Evolutionary conservation across 2,797 vertebrate species (phyloP).

Genomic region (Lepilemur septentrionalis): DNA sequence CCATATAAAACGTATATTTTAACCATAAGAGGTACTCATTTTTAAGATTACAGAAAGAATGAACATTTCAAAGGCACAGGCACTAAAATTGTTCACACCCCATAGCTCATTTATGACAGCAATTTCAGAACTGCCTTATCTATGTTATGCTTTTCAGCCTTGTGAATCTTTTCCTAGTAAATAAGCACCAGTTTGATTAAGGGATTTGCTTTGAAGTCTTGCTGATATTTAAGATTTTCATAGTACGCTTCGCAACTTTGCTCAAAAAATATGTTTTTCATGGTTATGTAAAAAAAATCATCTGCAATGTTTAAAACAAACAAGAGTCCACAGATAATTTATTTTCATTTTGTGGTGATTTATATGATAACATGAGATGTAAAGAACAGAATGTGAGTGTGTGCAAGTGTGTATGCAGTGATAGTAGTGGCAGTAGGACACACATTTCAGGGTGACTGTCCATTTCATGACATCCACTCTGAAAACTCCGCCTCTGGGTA

Average conservation of each 20-base stretch:
- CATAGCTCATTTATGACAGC: not conserved
- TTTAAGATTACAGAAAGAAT: not conserved
- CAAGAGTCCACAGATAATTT: not conserved
- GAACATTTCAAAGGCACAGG: constrained; percentile 16
- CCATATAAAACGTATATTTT: not conserved
- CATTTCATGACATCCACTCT: not conserved
- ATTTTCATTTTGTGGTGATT: not conserved
- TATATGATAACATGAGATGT: not conserved
- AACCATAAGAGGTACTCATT: not conserved
- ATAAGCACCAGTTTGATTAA: constrained; percentile 37
- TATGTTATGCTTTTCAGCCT: not conserved
- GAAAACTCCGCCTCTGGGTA: not conserved
- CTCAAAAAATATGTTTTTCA: constrained; percentile 34
- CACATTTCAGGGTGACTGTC: fast-evolving
- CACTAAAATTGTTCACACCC: not conserved
- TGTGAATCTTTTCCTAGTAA: constrained; percentile 22
- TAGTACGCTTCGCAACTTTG: constrained; percentile 41
- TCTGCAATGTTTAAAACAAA: not conserved
- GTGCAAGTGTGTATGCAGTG: not conserved
- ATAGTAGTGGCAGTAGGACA: fast-evolving
- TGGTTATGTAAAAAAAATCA: not conserved
- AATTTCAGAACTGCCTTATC: not conserved
- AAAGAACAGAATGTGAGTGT: not conserved
- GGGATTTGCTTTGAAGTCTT: constrained; percentile 54
- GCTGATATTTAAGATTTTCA: constrained; percentile 51